These are phyloP conservation scores for Hyposoter didymator DNA, from an alignment of 2,888 invertebrate species.

Conservation along the genomic window DNA sequence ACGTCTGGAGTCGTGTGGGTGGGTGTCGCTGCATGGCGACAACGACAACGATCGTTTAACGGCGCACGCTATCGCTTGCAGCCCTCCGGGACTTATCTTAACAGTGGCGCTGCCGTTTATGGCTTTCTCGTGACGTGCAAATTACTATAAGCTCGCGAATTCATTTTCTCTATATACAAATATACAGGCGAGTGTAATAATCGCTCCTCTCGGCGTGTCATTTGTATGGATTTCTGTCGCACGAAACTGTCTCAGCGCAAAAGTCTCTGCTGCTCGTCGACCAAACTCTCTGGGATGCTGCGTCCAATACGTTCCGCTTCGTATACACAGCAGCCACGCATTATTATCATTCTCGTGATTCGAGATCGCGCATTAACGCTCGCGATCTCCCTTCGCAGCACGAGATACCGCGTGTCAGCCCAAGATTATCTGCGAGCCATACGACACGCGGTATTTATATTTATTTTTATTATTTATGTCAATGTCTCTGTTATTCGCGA, in stretches of 20 bases:
- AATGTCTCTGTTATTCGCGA: neutral
- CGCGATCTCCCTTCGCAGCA: conserved; percentile 55
- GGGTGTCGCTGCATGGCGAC: neutral
- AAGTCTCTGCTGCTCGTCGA: neutral
- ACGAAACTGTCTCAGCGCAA: conserved; percentile 34
- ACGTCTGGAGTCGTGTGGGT: neutral
- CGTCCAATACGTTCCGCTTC: neutral
- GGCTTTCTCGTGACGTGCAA: conserved; percentile 66
- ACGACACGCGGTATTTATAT: conserved; percentile 13
- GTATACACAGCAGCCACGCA: conserved; percentile 21
- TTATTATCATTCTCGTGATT: conserved; percentile 61
- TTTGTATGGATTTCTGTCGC: conserved; percentile 66
- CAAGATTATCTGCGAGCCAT: conserved; percentile 56
- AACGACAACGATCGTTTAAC: conserved; percentile 59
- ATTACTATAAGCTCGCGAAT: conserved; percentile 52
- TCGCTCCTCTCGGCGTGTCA: conserved; percentile 34
- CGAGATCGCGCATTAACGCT: conserved; percentile 61
- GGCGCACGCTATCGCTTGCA: conserved; percentile 64
- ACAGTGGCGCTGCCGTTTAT: conserved; percentile 65
- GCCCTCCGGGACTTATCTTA: conserved; percentile 64
- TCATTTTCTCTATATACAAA: neutral
- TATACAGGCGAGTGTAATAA: conserved; percentile 24
- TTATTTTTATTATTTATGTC: neutral
- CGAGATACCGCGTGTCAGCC: conserved; percentile 60
- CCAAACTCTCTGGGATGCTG: conserved; percentile 50